Percentiles rank a stretch among this genome's conserved stretches.
These are phyloP conservation scores for Mystacornis crossleyi DNA, from an alignment of 2,113 vertebrate species.

Conservation along the genomic window DNA sequence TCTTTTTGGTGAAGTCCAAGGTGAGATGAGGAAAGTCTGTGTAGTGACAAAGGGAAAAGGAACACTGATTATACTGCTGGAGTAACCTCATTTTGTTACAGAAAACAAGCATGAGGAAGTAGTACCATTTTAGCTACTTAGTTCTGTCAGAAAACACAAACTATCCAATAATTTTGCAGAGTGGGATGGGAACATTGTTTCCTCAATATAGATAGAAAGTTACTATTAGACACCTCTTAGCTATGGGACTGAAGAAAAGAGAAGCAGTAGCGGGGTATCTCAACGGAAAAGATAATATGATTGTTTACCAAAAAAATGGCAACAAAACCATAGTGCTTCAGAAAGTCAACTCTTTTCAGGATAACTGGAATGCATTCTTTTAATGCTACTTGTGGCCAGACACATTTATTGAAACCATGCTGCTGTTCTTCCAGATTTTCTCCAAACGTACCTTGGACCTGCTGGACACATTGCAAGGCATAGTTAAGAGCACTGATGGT, in stretches of 20 bases:
- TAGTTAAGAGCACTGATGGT: conserved; percentile 86
- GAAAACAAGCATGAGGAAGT: background rate
- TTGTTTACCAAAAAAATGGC: background rate
- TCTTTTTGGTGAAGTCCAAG: conserved; percentile 46
- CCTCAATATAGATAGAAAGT: background rate
- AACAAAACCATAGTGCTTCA: background rate
- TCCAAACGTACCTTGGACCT: conserved; percentile 82
- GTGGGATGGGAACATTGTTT: background rate
- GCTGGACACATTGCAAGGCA: conserved; percentile 85
- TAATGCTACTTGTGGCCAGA: background rate
- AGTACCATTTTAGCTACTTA: background rate
- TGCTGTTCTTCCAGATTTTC: background rate
- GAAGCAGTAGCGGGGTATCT: background rate
- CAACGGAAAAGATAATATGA: background rate
- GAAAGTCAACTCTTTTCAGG: background rate
- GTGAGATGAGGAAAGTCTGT: conserved; percentile 34
- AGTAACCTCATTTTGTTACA: background rate
- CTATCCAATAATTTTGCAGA: background rate
- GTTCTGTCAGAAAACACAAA: background rate
- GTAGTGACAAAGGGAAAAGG: conserved; percentile 44
- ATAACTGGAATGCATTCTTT: background rate
- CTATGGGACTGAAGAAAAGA: background rate
- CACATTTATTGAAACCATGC: background rate
- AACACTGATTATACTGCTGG: background rate
- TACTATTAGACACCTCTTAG: background rate